phyloP scores from a whole-genome alignment of 2,888 invertebrate genomes.

The Ferrisia virgata region DNA sequence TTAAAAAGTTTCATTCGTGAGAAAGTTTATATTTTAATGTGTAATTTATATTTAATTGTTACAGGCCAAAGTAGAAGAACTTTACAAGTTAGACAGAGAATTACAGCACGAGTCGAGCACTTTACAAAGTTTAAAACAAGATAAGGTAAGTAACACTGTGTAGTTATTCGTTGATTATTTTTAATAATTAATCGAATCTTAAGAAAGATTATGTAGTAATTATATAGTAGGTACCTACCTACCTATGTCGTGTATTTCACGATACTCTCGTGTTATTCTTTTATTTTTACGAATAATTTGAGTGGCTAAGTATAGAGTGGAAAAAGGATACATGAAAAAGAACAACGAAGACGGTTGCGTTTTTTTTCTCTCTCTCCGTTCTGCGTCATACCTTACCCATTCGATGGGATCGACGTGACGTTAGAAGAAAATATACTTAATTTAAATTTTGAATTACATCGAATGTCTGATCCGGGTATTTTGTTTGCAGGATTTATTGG shows the following conservation, averaged over 20 bases:
- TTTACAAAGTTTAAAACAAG: slow-evolving; percentile 69
- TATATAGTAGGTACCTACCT: background rate
- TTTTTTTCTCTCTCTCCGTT: background rate
- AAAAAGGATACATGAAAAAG: no score
- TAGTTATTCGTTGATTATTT: slow-evolving; percentile 52
- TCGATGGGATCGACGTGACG: no score
- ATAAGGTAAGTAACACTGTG: no score
- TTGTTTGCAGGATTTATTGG: slow-evolving; percentile 61
- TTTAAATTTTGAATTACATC: slow-evolving; percentile 4
- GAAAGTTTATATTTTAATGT: background rate
- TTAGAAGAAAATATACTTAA: no score
- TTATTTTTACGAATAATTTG: no score
- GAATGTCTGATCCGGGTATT: no score
- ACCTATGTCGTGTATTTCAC: background rate
- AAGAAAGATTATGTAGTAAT: background rate
- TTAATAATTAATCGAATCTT: slow-evolving; percentile 3
- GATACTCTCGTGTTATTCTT: background rate
- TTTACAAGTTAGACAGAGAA: slow-evolving; percentile 47
- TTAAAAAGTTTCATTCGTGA: background rate
- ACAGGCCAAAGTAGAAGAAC: slow-evolving; percentile 55
- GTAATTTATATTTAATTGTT: slow-evolving; percentile 13
- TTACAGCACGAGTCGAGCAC: slow-evolving; percentile 72
- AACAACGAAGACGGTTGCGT: background rate
- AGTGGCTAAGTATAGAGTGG: no score
- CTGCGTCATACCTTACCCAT: no score